Evolutionary conservation across 2,113 vertebrate species (phyloP).

Genomic region (Dipodomys merriami): DNA sequence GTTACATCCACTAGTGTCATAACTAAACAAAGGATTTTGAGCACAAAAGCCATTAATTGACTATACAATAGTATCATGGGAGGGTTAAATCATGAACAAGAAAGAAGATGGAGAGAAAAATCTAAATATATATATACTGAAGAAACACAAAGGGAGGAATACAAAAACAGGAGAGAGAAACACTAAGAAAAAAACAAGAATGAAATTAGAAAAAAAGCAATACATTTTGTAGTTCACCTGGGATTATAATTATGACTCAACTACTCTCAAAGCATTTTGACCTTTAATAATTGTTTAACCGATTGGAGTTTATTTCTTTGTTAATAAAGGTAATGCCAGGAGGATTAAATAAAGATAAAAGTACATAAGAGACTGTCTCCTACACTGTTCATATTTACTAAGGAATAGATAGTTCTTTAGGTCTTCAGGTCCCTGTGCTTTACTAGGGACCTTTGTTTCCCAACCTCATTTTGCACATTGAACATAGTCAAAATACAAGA

Average conservation of each 20-base stretch:
- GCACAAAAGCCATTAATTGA: background rate
- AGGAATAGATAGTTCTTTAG: background rate
- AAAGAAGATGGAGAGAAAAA: background rate
- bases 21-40: background rate
- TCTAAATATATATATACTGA: background rate
- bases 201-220: background rate
- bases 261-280: background rate
- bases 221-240: background rate
- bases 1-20: background rate
- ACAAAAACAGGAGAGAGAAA: background rate
- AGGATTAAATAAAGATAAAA: constrained; percentile 35
- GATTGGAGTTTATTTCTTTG: background rate
- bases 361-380: background rate
- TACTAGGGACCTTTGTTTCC: background rate
- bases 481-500: background rate
- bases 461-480: background rate
- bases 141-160: background rate
- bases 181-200: background rate
- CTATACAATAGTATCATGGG: background rate
- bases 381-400: background rate
- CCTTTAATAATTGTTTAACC: background rate
- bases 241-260: background rate
- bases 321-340: background rate
- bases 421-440: background rate
- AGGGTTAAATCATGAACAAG: background rate